Evolutionary conservation across 35 echinoderm and acorn worm genomes (phyloP).

Genomic region (Heliocidaris erythrogramma): DNA sequence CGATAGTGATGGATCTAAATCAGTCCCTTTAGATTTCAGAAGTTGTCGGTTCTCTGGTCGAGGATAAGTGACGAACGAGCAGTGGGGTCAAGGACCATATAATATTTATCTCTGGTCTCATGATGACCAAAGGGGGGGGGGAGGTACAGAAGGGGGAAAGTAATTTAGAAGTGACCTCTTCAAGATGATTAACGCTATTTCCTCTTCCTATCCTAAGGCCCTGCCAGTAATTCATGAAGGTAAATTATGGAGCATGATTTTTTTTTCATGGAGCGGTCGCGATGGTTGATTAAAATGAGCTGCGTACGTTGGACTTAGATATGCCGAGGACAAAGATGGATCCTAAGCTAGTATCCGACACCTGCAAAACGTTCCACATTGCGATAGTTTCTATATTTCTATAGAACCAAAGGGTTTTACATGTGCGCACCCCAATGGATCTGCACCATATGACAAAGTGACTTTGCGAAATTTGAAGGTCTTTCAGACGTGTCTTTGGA

Average conservation of each 20-base stretch:
- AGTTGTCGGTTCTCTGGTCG: not conserved
- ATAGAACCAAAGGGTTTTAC: not conserved
- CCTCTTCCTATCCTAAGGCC: not conserved
- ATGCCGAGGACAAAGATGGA: not conserved
- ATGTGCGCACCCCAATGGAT: no score
- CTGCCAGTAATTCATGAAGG: not conserved
- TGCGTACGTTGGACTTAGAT: not conserved
- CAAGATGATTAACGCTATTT: not conserved
- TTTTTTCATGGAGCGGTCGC: not conserved
- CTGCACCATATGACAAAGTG: no score
- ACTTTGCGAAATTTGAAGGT: no score
- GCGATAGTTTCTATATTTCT: not conserved
- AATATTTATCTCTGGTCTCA: not conserved
- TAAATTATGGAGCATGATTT: not conserved
- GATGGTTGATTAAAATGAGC: not conserved
- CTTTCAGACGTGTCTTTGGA: no score
- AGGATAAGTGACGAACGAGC: no score
- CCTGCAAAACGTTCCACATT: not conserved
- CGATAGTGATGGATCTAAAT: not conserved
- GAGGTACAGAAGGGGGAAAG: not conserved
- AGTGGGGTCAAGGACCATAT: not conserved
- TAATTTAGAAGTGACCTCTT: not conserved
- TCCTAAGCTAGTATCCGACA: not conserved
- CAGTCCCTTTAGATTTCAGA: not conserved
- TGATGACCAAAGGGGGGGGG: not conserved